Conservation (phyloP, 1,140 invertebrate species). For the Procambarus clarkii region DNA sequence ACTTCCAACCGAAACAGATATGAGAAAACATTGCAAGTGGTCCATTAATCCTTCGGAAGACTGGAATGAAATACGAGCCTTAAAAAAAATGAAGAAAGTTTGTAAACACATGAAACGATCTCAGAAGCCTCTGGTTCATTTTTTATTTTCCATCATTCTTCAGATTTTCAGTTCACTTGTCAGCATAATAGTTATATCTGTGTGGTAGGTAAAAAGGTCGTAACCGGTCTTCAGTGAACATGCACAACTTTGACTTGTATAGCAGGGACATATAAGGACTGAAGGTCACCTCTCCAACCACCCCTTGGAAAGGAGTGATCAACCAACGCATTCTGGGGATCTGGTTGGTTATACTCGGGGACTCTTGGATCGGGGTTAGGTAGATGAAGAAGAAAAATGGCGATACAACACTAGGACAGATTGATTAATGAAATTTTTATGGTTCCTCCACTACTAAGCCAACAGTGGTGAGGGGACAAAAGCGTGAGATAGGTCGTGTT, state of each 20-base stretch:
- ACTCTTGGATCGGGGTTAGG: conserved; percentile 53
- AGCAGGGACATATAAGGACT: not conserved
- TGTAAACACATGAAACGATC: conserved; percentile 36
- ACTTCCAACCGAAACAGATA: too few species aligned
- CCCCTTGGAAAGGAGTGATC: conserved; percentile 12
- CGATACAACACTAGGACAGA: conserved; percentile 63
- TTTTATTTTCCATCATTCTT: conserved; percentile 69
- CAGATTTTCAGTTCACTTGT: conserved; percentile 70
- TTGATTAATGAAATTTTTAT: conserved; percentile 70
- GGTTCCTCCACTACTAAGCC: conserved; percentile 60
- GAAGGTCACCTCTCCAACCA: not conserved
- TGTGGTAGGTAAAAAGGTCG: conserved; percentile 11
- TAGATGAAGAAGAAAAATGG: conserved; percentile 68
- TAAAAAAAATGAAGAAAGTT: not conserved
- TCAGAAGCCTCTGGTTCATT: conserved; percentile 30
- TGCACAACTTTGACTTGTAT: not conserved
- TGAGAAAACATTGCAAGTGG: not conserved
- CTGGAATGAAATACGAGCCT: conserved; percentile 49
- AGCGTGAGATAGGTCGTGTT: conserved; percentile 1
- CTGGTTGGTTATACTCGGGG: conserved; percentile 54
- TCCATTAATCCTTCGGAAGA: conserved; percentile 13
- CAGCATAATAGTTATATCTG: conserved; percentile 69
- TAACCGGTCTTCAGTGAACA: not conserved
- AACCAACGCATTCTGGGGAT: conserved; percentile 44
- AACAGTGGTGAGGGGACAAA: conserved; percentile 38